Percentiles rank a stretch among this genome's conserved stretches.
Evolutionary conservation across 2,888 invertebrate species (phyloP).

Genomic region (Dolichopus griseipennis): DNA sequence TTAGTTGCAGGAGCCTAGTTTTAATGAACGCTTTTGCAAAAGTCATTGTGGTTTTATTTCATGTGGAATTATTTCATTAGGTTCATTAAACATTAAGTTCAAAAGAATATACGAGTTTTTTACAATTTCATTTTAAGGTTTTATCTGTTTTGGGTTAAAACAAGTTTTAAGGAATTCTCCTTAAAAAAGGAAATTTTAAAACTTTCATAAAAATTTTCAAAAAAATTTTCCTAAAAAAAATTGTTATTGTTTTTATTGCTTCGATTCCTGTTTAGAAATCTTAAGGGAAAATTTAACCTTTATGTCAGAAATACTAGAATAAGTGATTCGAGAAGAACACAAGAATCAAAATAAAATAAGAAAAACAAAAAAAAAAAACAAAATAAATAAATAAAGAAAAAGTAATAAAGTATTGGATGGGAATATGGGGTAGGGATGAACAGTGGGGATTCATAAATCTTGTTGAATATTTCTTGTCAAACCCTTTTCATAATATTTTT

Average conservation of each 20-base stretch:
- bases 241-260: not conserved
- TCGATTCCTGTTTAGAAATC: not conserved
- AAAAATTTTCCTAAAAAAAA: not conserved
- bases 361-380: not conserved
- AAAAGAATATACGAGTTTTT: too few species aligned
- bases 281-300: not conserved
- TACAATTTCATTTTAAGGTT: too few species aligned
- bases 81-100: too few species aligned
- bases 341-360: not conserved
- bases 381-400: too few species aligned
- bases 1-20: too few species aligned
- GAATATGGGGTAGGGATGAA: too few species aligned
- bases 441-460: not conserved
- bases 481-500: not conserved
- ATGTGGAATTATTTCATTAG: too few species aligned
- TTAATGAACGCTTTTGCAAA: too few species aligned
- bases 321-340: not conserved
- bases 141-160: not conserved
- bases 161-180: too few species aligned
- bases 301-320: not conserved
- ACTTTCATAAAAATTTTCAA: not conserved
- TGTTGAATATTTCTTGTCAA: conserved; percentile 2
- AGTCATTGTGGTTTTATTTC: too few species aligned
- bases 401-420: too few species aligned
- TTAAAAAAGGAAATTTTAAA: not conserved